phyloP scores from a whole-genome alignment of 2,113 vertebrate species.

The Pelusios castaneus region DNA sequence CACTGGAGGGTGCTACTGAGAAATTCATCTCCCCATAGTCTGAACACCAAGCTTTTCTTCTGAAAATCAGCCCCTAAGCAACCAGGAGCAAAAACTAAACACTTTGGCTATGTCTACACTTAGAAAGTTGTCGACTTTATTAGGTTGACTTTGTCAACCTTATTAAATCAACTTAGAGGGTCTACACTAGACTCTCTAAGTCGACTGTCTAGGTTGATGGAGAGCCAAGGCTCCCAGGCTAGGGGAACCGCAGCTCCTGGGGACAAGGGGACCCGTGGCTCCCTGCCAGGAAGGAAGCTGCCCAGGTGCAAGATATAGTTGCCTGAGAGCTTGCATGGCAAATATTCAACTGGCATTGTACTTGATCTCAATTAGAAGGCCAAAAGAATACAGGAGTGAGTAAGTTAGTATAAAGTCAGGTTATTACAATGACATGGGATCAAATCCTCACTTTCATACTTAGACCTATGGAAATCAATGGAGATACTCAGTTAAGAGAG shows the following conservation, averaged over 20 bases:
- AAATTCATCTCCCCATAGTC: background rate
- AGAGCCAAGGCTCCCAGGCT: too few species aligned
- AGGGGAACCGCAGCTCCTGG: too few species aligned
- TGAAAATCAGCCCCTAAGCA: background rate
- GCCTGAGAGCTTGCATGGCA: fast-evolving
- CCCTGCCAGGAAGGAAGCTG: too few species aligned
- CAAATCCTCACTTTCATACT: background rate
- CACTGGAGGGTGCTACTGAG: background rate
- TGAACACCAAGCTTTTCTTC: background rate
- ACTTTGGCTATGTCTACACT: too few species aligned
- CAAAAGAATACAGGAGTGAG: background rate
- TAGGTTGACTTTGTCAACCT: too few species aligned
- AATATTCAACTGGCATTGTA: too few species aligned
- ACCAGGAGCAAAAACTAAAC: background rate
- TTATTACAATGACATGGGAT: fast-evolving
- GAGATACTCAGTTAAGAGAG: background rate
- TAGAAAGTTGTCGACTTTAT: too few species aligned
- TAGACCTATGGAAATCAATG: background rate
- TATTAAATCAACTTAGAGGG: too few species aligned
- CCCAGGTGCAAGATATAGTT: fast-evolving
- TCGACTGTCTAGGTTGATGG: too few species aligned
- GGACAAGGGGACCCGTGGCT: too few species aligned
- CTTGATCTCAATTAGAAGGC: background rate
- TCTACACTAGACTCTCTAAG: too few species aligned
- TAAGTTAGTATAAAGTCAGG: fast-evolving